Percentiles rank a stretch among this genome's conserved stretches.
Conservation (phyloP, 2,797 vertebrate genomes). For the Artibeus lituratus region DNA sequence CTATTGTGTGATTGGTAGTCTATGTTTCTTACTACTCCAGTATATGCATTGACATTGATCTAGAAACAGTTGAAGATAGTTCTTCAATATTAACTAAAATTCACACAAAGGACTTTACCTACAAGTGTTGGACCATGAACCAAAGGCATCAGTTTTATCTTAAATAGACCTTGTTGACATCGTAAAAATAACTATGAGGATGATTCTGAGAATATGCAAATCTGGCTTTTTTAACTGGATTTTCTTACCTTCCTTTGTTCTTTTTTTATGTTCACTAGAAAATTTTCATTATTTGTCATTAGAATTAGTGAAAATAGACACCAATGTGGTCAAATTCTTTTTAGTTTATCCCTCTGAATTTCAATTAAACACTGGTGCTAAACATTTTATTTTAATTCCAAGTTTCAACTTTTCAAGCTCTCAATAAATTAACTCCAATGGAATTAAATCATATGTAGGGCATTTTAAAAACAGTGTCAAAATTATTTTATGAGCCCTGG, state of each 20-base stretch:
- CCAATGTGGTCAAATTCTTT: neutral
- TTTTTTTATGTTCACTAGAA: neutral
- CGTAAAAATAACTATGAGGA: neutral
- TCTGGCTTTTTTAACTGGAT: neutral
- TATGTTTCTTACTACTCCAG: neutral
- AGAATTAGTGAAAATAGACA: neutral
- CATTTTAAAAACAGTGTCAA: neutral
- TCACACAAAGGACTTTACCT: neutral
- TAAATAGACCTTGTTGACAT: neutral
- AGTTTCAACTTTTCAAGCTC: neutral
- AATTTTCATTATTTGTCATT: neutral
- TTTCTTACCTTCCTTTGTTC: neutral
- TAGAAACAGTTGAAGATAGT: neutral
- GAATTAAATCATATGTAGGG: neutral
- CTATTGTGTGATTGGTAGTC: neutral
- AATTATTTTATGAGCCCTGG: neutral
- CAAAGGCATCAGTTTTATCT: neutral
- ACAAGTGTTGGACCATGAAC: neutral
- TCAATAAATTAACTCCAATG: neutral
- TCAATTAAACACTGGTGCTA: neutral
- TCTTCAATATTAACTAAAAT: neutral
- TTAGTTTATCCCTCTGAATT: neutral
- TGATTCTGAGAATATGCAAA: neutral
- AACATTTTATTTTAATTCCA: neutral
- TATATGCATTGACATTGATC: neutral